Percentiles rank a stretch among this genome's conserved stretches.
phyloP scores from a whole-genome alignment of 2,888 invertebrate genomes.

The Cecidostiba fungosa region DNA sequence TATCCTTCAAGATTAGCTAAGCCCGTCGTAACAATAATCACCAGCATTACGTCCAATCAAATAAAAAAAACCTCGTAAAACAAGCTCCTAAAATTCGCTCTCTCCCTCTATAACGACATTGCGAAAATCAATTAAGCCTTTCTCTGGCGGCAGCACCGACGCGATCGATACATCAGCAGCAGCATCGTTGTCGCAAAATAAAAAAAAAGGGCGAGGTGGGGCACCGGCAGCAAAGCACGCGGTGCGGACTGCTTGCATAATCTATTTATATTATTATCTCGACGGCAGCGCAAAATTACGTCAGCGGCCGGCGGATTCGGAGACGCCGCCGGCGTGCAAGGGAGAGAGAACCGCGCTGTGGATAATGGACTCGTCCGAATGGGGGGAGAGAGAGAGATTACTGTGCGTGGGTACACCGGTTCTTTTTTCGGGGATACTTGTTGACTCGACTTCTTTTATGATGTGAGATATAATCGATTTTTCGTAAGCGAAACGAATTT shows the following conservation, averaged over 20 bases:
- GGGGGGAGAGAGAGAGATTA: background rate
- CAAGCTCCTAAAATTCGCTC: background rate
- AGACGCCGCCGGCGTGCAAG: conserved; percentile 4
- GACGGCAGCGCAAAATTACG: conserved; percentile 66
- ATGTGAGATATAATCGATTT: background rate
- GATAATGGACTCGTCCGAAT: conserved; percentile 47
- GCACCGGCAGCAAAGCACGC: background rate
- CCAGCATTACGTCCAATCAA: background rate
- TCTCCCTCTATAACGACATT: background rate
- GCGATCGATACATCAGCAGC: conserved; percentile 40
- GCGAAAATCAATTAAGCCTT: conserved; percentile 57
- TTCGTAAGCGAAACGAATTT: background rate
- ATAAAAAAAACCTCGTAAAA: background rate
- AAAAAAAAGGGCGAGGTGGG: conserved; percentile 23
- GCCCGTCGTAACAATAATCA: background rate
- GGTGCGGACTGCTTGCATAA: conserved; percentile 71
- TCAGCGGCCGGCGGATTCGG: conserved; percentile 64
- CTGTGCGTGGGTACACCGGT: background rate
- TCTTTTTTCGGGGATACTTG: background rate
- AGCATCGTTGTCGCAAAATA: background rate
- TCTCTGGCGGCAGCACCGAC: conserved; percentile 42
- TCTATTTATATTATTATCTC: conserved; percentile 76
- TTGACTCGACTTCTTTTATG: background rate
- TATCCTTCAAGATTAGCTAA: background rate
- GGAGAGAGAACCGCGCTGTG: background rate